These are phyloP conservation scores for Oasisia sp. DNA, from an alignment of 2,888 invertebrate species.

Conservation along the genomic window DNA sequence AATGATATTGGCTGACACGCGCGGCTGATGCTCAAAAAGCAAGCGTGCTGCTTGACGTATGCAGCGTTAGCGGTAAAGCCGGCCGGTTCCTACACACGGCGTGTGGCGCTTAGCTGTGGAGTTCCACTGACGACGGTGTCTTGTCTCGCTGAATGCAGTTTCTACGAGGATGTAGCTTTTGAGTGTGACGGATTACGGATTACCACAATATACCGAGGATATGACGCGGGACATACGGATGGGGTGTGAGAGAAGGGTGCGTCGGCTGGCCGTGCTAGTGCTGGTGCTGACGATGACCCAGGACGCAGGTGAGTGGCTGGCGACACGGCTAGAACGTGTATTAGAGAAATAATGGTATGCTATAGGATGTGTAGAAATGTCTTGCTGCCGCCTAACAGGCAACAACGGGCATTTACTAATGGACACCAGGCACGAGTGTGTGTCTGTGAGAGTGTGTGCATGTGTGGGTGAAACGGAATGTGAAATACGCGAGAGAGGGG, in stretches of 20 bases:
- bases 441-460: too few relatives aligned
- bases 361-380: too few relatives aligned
- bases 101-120: background rate
- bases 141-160: background rate
- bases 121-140: background rate
- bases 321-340: background rate
- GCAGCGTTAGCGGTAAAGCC: background rate
- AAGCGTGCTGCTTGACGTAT: background rate
- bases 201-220: background rate
- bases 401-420: too few relatives aligned
- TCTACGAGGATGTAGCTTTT: background rate
- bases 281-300: background rate
- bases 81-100: background rate
- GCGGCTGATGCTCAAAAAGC: background rate
- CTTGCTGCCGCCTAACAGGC: too few relatives aligned
- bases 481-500: too few relatives aligned
- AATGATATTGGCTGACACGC: background rate
- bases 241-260: background rate
- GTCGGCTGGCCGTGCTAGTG: background rate
- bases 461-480: too few relatives aligned
- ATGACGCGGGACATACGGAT: background rate
- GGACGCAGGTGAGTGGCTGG: background rate
- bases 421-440: too few relatives aligned
- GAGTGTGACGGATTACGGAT: background rate
- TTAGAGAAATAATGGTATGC: background rate